These are phyloP conservation scores for Zaprionus tsacasi DNA, from an alignment of 1,140 invertebrate genomes.

Conservation along the genomic window DNA sequence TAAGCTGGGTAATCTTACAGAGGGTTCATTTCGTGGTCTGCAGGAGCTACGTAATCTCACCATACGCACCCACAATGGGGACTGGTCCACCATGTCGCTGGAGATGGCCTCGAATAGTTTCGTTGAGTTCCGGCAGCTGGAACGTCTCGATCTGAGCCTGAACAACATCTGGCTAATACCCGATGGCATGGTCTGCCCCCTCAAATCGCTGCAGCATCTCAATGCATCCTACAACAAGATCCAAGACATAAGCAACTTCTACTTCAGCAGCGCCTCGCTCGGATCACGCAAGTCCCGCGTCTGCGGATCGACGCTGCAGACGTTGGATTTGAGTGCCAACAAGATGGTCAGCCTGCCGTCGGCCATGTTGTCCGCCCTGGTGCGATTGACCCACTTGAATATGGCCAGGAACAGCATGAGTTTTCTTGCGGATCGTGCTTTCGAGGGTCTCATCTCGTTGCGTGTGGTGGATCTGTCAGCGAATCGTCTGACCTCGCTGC, in stretches of 20 bases:
- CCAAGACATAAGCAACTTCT: constrained; percentile 90
- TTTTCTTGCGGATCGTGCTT: constrained; percentile 91
- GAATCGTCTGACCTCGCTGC: constrained; percentile 92
- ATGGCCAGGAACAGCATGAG: constrained; percentile 89
- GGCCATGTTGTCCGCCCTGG: constrained; percentile 89
- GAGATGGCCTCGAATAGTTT: constrained; percentile 91
- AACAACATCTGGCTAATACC: constrained; percentile 95
- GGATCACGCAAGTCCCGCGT: constrained; percentile 86
- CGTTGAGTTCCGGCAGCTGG: constrained; percentile 89
- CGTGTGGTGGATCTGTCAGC: constrained; percentile 91
- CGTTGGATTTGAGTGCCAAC: constrained; percentile 93
- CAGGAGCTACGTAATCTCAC: constrained; percentile 93
- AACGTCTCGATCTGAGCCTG: constrained; percentile 92
- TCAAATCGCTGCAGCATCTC: constrained; percentile 90
- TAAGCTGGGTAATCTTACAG: constrained; percentile 94
- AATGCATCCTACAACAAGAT: constrained; percentile 93
- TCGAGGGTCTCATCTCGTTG: constrained; percentile 91
- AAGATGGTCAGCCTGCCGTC: constrained; percentile 91
- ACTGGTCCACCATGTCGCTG: constrained; percentile 93
- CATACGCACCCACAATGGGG: constrained; percentile 93
- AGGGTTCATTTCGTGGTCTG: constrained; percentile 92
- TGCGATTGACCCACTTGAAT: constrained; percentile 87
- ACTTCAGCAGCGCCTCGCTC: constrained; percentile 88
- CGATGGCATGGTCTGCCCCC: constrained; percentile 91
- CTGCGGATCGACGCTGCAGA: constrained; percentile 89